Base-by-base conservation (phyloP, 2,113 vertebrate species). In the Ageneiosus marmoratus region DNA sequence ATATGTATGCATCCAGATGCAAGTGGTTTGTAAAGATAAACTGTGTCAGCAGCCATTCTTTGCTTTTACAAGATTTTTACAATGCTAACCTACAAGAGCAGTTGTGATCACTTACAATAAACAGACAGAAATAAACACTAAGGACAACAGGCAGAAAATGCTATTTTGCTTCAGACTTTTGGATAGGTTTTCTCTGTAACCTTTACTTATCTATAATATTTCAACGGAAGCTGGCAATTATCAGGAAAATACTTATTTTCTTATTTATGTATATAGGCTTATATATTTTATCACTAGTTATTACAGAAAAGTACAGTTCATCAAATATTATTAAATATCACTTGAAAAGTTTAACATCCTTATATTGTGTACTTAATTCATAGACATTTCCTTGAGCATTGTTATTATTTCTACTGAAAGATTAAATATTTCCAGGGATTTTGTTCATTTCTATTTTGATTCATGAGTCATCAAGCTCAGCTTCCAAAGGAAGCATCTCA, bases 21-120 rank as follows among this genome's bases (percentile, higher is more conserved):
- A 11, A 41, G 34, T 37, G 8, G 5, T 41, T 79, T 79, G 24
- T 77, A 44, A 3, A 22, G 65, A 41, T 67, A 15, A 58, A 53
- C 13, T 22, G 20, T 32, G 27, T 69, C 29, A 75, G 51, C 77
- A 79, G 63, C 2, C 34, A 53, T 12, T 46, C 5, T 76, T 98
- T 85, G 97, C 97, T 72, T 63, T 90, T 75, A 87, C 85, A 83
- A 98, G 32, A 73, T 97, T 96, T 96, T 92, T 76, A 98, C 37
- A 18, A 89, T 87, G 78, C 91, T 95, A 56, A 97, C 89, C 87
- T 98, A 91, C 91, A 80, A 97, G 79, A 60, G 96, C 96, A 53
- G 96, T 94, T 87, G 93, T 95, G 91, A 99, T 96, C 22, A 98
- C 97, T 97, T 98, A 78, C 22, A 74, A 11, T 46, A 6, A 50